Percentiles rank a stretch among this genome's conserved stretches.
phyloP scores from a whole-genome alignment of 2,888 invertebrate genomes.

The Suillia variegata region DNA sequence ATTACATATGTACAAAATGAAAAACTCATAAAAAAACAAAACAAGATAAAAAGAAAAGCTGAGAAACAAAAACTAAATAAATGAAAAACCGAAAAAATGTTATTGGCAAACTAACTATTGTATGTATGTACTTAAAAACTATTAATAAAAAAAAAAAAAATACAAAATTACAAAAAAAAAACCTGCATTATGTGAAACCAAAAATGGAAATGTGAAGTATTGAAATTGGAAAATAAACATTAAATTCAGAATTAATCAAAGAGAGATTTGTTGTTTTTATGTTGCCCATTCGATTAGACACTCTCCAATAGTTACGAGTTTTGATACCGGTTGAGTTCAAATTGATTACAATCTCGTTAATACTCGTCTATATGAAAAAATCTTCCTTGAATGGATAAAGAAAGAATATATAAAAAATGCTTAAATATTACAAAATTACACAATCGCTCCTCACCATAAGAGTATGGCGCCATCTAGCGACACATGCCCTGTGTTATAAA shows the following conservation, averaged over 20 bases:
- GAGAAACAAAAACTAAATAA: constrained; percentile 21
- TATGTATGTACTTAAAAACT: constrained; percentile 7
- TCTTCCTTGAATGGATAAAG: too few species aligned
- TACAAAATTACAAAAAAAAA: too few species aligned
- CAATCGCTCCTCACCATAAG: too few species aligned
- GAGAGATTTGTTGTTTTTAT: background rate
- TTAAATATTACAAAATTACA: too few species aligned
- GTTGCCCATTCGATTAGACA: background rate
- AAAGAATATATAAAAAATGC: too few species aligned
- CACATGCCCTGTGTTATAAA: too few species aligned
- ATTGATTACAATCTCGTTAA: too few species aligned
- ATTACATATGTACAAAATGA: constrained; percentile 28
- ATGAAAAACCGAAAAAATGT: constrained; percentile 26
- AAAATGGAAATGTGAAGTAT: background rate
- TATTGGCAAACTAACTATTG: constrained; percentile 15
- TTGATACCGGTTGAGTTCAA: too few species aligned
- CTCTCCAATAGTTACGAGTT: too few species aligned
- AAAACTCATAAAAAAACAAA: constrained; percentile 14
- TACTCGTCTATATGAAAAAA: too few species aligned
- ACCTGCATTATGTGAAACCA: constrained; percentile 6
- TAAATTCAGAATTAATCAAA: constrained; percentile 2
- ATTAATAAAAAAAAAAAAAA: too few species aligned
- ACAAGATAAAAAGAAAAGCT: background rate
- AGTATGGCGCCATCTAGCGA: too few species aligned
- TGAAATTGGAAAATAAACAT: constrained; percentile 6